Base-by-base conservation (phyloP, 2,113 vertebrate species). In the Lonchura striata region DNA sequence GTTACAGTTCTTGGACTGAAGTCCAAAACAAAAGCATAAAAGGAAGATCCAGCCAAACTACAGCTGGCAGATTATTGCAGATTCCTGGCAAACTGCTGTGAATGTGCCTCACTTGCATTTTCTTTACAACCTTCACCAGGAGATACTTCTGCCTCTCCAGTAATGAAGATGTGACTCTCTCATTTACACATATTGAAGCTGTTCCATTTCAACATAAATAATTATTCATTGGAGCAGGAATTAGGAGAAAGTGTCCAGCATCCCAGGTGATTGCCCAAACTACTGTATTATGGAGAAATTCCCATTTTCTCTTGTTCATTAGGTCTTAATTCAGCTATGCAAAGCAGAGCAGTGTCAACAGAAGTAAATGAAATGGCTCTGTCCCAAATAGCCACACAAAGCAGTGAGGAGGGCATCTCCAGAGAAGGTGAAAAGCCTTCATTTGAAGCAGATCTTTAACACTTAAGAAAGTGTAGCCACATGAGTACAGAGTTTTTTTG, bases 111-210 rank as follows among this genome's bases (percentile, higher is more conserved):
- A 0, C 82, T 86, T 94, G 94, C 54, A 19, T 88, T 95, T 96
- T 90, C 79, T 90, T 86, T 82, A 74, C 66, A 86, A 63, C 23
- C n/a, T 70, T 74, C 63, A 87, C 59, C 79, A 88, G 50, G 50
- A 93, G 54, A 82, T 88, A 74, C 75, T 95, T 86, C 70, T 90
- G 50, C 21, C 42, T 86, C 53, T 88, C 70, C 82, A 70, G 76
- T 90, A 95, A 94, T 83, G 76, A 96, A 88, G 96, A 93, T 50
- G 63, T 72, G 90, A 72, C 50, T 94, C 49, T 91, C 68, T 93
- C 90, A 83, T 92, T 94, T 86, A 63, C 79, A 63, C 76, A 59
- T 78, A 94, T 31, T 70, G 86, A 94, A 92, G 30, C 42, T 31
- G 30, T 59, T 93, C 46, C 23, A 39, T 82, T 75, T 92, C 70